Evolutionary conservation across 2,113 vertebrate genomes (phyloP).

Genomic region (Chamaetylas fuelleborni): DNA sequence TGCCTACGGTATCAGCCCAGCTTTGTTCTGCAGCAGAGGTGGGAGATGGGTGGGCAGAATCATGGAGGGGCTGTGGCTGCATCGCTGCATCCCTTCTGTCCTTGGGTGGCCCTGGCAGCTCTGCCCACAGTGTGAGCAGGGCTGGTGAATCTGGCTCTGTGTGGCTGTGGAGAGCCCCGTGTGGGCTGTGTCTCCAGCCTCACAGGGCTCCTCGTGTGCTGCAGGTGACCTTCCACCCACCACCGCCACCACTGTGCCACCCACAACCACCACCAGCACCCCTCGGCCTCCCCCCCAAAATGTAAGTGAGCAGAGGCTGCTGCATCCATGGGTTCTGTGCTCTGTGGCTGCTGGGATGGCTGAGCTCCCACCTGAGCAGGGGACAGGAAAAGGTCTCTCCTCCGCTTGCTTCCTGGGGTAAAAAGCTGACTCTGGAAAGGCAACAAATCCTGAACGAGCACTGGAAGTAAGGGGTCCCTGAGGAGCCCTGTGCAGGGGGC

Average conservation of each 20-base stretch:
- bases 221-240: constrained; percentile 19
- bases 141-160: neutral
- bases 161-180: neutral
- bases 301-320: neutral
- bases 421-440: neutral
- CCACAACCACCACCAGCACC: neutral
- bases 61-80: too few relatives aligned
- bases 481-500: neutral
- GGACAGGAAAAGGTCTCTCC: neutral
- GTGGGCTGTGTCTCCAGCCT: neutral
- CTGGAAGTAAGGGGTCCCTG: fast-evolving
- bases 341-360: fast-evolving
- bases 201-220: neutral
- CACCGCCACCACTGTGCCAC: neutral
- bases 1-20: neutral
- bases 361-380: neutral
- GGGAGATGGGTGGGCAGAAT: fast-evolving
- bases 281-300: neutral
- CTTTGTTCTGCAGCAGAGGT: neutral
- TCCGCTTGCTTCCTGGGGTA: neutral
- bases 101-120: neutral
- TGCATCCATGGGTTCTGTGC: fast-evolving
- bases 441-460: neutral
- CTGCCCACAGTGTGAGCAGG: fast-evolving
- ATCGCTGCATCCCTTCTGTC: fast-evolving